Evolutionary conservation across 2,888 invertebrate genomes (phyloP), one percentile per base, ranked within the genome.

Genomic region (Brenthis hecate): DNA sequence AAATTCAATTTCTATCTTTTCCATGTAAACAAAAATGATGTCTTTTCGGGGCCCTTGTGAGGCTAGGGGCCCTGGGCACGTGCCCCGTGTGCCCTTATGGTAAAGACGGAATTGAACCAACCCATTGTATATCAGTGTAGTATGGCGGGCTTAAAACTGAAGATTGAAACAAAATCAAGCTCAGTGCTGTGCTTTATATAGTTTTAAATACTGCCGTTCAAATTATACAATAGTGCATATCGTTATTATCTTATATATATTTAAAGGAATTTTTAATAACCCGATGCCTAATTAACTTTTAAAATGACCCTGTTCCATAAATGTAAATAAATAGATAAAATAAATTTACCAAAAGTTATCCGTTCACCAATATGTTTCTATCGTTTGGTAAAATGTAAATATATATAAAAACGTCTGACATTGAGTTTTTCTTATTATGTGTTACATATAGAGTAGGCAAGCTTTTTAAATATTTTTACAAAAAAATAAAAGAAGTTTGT

Each of bases 281-380:
- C 62, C 62, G 56, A 64, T 50, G 62, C 53, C 62, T 36, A 62
- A 51, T 53, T 53, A 62, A 61, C 62, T 51, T 6, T 13, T 13
- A 51, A 36, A 36, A 2, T 62, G 62, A 61, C 61, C 1, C 13
- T 53, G 5, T 13, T 61, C 16, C 48, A 53, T 16, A 36, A 13
- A 48, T 53, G 16, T 36, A 28, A 51, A 62, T 53, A 51, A 14
- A 23, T 19, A 19, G 36, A 53, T 62, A 53, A 53, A 48, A 36
- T 16, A 36, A 62, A 53, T 43, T 36, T 53, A 62, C 32, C 6
- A 32, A 51, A 53, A 53, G 48, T 53, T 53, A 32, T 16, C 32
- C n/a, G 2, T 36, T 53, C 16, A 14, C 50, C 23, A 1, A 32
- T 13, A 8, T 58, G 8, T 13, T 23, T 32, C 43, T 56, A 13